Evolutionary conservation across 92 coral and sea anemone species (phyloP), one percentile per base, ranked within the genome.

Genomic region (Anthopleura xanthogrammica): DNA sequence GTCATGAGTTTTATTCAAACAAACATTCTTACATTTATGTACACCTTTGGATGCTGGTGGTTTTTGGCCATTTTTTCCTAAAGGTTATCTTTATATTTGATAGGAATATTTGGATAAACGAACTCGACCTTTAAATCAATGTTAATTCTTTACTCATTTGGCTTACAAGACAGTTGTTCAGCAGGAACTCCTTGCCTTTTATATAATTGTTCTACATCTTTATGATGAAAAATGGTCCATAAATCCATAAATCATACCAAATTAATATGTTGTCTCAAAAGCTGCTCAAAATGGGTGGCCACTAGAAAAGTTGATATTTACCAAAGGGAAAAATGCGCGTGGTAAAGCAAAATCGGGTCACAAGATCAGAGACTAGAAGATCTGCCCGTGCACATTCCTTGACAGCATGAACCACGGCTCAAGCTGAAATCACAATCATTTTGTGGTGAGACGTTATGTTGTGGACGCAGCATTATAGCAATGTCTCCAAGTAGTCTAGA

Each of bases 311-410:
- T 10, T 11, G 3, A 14, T 3, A 29, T 11, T 23, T 23, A 12
- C 74, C 16, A 23, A 68, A 68, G 29, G 2, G 29, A 68, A 12
- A 68, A 20, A 17, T 50, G 24, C 55, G 78, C 55, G 41, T 73
- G n/a, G 64, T 58, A 58, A 58, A 19, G 64, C 6, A 29, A 16
- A 12, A 39, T 73, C 58, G 58, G 79, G 79, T 77, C 80, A 52
- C 58, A 9, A 13, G 80, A 46, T 77, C 80, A 77, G 8, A 40
- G 23, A 68, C 42, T 22, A 50, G 41, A 50, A 68, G 77, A 70
- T 75, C 39, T 81, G 84, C 84, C 84, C 39, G 64, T 10, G 24
- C 84, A 70, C 84, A 81, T 81, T 70, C 84, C 77, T n/a, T 40
- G 56, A 48, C 83, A 41, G 43, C 74, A 68, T 68, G 74, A 68